A percentile compares a stretch with the other conserved stretches of the same genome.
phyloP scores from a whole-genome alignment of 2,113 vertebrate genomes.

The Ammospiza nelsoni region DNA sequence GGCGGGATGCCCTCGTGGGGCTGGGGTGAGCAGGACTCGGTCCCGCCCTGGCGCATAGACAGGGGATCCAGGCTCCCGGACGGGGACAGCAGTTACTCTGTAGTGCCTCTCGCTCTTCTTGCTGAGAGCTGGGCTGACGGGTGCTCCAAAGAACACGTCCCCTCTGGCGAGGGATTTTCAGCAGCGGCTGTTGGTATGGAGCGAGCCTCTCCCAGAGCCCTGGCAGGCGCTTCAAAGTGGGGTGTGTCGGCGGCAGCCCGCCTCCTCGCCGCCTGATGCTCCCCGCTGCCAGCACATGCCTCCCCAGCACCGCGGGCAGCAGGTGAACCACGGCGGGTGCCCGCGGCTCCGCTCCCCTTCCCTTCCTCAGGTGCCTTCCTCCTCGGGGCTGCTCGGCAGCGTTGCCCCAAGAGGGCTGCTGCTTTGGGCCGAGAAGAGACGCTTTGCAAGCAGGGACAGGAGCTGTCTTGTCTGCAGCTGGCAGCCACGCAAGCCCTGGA shows the following conservation, averaged over 20 bases:
- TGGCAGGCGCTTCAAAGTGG: constrained; percentile 17
- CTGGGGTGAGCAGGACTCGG: background rate
- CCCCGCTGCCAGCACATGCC: background rate
- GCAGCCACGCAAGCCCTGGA: background rate
- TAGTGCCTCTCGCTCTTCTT: background rate
- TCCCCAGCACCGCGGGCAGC: background rate
- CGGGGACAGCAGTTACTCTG: background rate
- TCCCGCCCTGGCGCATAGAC: accelerated
- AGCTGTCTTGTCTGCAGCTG: constrained; percentile 43
- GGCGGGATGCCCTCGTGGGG: background rate
- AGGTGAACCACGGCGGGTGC: background rate
- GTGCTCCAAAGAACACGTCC: background rate
- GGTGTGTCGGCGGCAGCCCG: background rate
- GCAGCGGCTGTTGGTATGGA: background rate
- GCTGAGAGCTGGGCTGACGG: background rate
- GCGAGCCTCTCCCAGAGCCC: background rate
- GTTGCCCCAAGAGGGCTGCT: background rate
- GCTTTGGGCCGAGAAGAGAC: background rate
- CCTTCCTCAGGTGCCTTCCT: background rate
- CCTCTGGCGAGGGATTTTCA: constrained; percentile 31
- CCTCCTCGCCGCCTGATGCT: background rate
- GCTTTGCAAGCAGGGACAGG: background rate
- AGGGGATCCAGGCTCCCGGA: background rate
- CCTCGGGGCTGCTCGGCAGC: background rate
- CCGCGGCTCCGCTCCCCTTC: accelerated